A percentile compares a stretch with the other conserved stretches of the same genome.
Conservation (phyloP, 2,113 vertebrate species). For the Marmota flaviventris region DNA sequence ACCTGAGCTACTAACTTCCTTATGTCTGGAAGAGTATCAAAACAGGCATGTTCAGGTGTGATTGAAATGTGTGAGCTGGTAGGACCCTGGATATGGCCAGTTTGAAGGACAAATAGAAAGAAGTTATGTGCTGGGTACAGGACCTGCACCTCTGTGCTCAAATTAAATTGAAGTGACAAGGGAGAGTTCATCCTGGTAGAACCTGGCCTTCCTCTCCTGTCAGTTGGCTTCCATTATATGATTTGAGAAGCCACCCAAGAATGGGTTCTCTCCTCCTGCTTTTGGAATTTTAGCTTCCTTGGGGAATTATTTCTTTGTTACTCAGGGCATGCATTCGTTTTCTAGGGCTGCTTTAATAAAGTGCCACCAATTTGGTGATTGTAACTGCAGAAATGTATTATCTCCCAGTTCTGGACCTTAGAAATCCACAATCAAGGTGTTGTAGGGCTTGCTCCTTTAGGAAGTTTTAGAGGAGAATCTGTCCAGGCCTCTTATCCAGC, state of each 20-base stretch:
- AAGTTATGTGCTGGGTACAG: not conserved
- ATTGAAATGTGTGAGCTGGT: not conserved
- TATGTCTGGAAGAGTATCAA: constrained; percentile 4
- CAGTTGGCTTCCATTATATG: not conserved
- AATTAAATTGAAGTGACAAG: not conserved
- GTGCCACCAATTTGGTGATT: not conserved
- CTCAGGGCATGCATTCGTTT: not conserved
- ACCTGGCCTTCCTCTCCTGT: not conserved
- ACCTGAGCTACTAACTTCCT: not conserved
- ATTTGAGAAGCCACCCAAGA: not conserved
- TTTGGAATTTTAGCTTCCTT: not conserved
- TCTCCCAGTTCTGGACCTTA: not conserved
- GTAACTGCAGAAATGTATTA: not conserved
- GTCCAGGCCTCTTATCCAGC: not conserved
- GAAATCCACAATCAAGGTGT: not conserved
- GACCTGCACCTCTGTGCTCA: not conserved
- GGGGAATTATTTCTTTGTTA: not conserved
- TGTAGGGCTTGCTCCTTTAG: not conserved
- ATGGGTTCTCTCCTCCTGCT: not conserved
- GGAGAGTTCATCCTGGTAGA: no score
- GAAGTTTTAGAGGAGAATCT: not conserved
- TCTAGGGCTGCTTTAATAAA: not conserved
- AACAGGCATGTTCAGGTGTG: not conserved
- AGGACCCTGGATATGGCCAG: not conserved
- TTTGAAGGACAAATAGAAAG: not conserved